Percentiles rank a stretch among this genome's conserved stretches.
Evolutionary conservation across 1,140 invertebrate genomes (phyloP).

Genomic region (Pissodes strobi): DNA sequence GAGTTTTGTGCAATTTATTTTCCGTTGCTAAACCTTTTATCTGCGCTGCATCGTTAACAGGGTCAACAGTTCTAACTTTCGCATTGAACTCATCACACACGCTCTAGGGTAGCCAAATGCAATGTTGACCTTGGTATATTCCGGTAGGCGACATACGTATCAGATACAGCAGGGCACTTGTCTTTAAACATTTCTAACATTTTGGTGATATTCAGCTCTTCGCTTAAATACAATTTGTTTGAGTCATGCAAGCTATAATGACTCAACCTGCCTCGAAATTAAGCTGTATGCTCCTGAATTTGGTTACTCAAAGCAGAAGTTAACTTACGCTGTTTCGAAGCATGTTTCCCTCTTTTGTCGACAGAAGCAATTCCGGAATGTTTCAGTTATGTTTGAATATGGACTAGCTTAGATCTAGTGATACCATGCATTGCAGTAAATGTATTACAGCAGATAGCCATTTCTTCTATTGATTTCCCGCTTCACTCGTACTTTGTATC

Average conservation of each 20-base stretch:
- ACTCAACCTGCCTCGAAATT: not conserved
- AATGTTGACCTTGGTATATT: too few relatives aligned
- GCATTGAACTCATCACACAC: not conserved
- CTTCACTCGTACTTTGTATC: not conserved
- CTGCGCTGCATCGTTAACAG: not conserved
- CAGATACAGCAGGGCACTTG: too few relatives aligned
- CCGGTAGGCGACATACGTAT: too few relatives aligned
- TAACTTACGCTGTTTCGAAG: not conserved
- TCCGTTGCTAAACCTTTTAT: not conserved
- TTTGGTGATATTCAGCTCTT: too few relatives aligned
- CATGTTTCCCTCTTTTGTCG: not conserved
- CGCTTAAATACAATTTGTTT: too few relatives aligned
- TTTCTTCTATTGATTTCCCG: not conserved
- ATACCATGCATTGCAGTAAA: not conserved
- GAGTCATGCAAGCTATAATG: not conserved
- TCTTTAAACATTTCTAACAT: too few relatives aligned
- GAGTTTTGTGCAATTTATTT: conserved; percentile 4
- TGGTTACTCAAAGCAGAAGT: not conserved
- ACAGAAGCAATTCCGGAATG: not conserved
- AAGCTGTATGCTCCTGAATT: not conserved
- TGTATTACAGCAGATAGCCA: not conserved
- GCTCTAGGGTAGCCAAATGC: not conserved
- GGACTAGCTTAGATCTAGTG: not conserved
- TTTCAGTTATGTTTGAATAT: not conserved
- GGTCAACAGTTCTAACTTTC: not conserved